A percentile compares a stretch with the other conserved stretches of the same genome.
Conservation (phyloP, 2,113 vertebrate species). For the Engraulis encrasicolus region DNA sequence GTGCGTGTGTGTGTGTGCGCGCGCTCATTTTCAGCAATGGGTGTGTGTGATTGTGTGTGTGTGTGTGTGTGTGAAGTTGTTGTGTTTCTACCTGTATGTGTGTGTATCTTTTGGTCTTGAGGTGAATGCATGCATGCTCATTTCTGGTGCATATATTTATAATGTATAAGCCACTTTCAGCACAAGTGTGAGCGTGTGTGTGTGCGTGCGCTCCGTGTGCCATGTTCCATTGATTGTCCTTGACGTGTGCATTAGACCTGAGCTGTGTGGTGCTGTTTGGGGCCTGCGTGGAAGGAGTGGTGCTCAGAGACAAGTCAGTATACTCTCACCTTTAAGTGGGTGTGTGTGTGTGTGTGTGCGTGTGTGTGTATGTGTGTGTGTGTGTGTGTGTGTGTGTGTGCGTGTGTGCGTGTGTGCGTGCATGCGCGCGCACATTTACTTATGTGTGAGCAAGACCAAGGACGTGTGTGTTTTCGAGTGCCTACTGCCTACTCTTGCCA, state of each 20-base stretch:
- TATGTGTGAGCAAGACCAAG: not conserved
- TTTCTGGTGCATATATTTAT: not conserved
- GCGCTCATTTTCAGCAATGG: no score
- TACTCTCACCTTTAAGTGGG: not conserved
- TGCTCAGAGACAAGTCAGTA: conserved; percentile 90
- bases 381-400: not conserved
- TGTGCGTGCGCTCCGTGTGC: not conserved
- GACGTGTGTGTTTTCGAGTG: not conserved
- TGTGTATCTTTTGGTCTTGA: no score
- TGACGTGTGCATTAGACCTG: conserved; percentile 77
- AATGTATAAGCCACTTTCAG: not conserved
- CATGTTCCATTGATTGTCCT: conserved; percentile 62
- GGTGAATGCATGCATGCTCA: not conserved
- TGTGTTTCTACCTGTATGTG: not conserved
- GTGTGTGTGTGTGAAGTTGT: not conserved
- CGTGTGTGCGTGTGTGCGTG: not conserved
- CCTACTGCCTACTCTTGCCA: no score
- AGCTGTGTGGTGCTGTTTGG: conserved; percentile 87
- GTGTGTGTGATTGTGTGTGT: no score
- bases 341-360: not conserved
- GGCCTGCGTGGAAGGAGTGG: conserved; percentile 85
- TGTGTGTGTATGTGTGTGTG: not conserved
- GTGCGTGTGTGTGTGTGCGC: not conserved
- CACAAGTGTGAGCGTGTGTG: not conserved
- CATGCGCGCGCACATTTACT: not conserved